Conservation (phyloP, 1,140 invertebrate genomes). For the Pseudoatta argentina region DNA sequence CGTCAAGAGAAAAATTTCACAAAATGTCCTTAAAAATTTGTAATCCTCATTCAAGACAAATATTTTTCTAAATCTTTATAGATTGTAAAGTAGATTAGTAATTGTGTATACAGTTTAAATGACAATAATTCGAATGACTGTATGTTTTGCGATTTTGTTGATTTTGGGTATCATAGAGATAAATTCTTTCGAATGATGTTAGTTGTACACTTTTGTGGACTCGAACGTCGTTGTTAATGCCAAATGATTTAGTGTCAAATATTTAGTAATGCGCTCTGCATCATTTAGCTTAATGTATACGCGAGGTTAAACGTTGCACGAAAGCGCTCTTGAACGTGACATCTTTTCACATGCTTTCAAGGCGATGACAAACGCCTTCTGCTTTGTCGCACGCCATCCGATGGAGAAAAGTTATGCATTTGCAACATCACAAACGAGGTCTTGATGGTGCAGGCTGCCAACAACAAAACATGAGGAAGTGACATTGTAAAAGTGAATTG, state of each 20-base stretch:
- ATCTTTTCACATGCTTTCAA: constrained; percentile 38
- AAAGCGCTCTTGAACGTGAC: constrained; percentile 46
- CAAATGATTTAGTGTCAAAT: constrained; percentile 27
- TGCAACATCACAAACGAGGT: constrained; percentile 49
- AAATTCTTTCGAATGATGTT: neutral
- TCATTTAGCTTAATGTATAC: constrained; percentile 34
- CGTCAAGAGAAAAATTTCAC: neutral
- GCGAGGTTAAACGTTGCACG: constrained; percentile 5
- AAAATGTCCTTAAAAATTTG: neutral
- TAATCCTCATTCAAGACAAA: neutral
- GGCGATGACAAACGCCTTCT: constrained; percentile 45
- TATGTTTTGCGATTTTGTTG: neutral
- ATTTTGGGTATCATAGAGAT: neutral
- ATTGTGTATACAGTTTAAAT: neutral
- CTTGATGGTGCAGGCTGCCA: constrained; percentile 35
- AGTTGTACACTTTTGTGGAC: neutral
- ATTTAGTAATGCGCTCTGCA: constrained; percentile 18
- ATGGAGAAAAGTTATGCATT: constrained; percentile 46
- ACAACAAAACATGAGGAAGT: constrained; percentile 30
- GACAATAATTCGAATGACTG: neutral
- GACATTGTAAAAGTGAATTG: constrained; percentile 48
- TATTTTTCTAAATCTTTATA: neutral
- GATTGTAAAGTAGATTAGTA: neutral
- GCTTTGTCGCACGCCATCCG: constrained; percentile 39
- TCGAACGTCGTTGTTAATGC: neutral